phyloP scores from a whole-genome alignment of 2,888 invertebrate species.

The Aphodius sticticus region DNA sequence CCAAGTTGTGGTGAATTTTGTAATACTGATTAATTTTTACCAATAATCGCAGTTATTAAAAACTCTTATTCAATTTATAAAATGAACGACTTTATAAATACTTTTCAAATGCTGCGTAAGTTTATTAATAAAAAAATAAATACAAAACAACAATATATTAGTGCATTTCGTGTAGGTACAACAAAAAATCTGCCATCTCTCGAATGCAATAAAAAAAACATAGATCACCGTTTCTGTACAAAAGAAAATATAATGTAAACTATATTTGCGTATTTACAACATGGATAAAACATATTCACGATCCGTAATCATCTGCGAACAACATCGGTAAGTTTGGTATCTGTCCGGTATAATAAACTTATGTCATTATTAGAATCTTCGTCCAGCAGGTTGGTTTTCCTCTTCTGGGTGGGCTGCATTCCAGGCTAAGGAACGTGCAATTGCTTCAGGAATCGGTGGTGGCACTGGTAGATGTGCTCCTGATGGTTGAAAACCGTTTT shows the following conservation, averaged over 20 bases:
- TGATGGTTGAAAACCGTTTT: constrained; percentile 73
- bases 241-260: constrained; percentile 5
- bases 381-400: constrained; percentile 33
- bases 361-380: constrained; percentile 14
- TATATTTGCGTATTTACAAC: neutral
- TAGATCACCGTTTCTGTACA: constrained; percentile 5
- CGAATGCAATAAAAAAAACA: neutral
- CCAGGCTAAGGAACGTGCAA: constrained; percentile 73
- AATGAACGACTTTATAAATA: no score
- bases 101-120: neutral
- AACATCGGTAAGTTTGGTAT: neutral
- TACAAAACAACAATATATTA: neutral
- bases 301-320: neutral
- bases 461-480: constrained; percentile 61
- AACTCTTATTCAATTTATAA: no score
- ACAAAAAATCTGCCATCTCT: constrained; percentile 4
- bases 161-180: neutral
- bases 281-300: neutral
- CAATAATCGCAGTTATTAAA: no score
- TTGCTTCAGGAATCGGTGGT: constrained; percentile 73
- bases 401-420: constrained; percentile 66
- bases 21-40: no score
- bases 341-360: neutral
- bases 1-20: no score
- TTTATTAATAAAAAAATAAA: neutral